Evolutionary conservation across 2,888 invertebrate genomes (phyloP), one percentile per base, ranked within the genome.

Genomic region (Smittia aterrima): DNA sequence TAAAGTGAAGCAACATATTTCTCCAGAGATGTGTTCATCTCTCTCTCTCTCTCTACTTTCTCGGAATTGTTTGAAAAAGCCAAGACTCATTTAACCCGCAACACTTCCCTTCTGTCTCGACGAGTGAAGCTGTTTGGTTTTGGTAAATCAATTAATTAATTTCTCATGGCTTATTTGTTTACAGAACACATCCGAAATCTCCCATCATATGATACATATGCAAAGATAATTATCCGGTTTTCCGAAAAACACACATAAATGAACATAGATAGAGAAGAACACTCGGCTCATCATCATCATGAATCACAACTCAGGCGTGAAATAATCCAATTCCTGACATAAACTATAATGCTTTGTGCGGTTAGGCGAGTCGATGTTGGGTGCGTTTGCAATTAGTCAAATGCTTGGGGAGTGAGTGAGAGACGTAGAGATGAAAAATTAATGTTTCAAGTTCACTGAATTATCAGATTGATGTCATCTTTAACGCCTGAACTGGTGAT

Each of bases 141-240:
- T 72, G 72, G 53, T 72, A 62, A 72, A 72, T 72, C 72, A 72
- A 72, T 72, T 72, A 72, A 72, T 72, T 72, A 72, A 22, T 62
- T 72, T 72, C 72, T 72, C 72, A 62, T 72, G 70, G 72, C 54
- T 72, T 72, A 62, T 72, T 72, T 72, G 53, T 72, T 72, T 62
- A 54, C 38, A 62, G 3, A 40, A 53, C 62, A 72, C 62, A 72
- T 62, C 62, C 62, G 40, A 72, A 72, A 62, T 62, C n/a, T 24
- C 25, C 25, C 64, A n/a, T n/a, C 22, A 64, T 64, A 27, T 27
- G 62, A 58, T 72, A 32, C 72, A 72, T 72, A 72, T 72, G 72
- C 72, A 72, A 72, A 62, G 72, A 72, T 72, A 72, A 72, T 72
- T 72, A 72, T 72, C 72, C 27, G 25, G 25, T 32, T 62, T 38